Evolutionary conservation across 2,113 vertebrate genomes (phyloP).

Genomic region (Holacanthus passer): DNA sequence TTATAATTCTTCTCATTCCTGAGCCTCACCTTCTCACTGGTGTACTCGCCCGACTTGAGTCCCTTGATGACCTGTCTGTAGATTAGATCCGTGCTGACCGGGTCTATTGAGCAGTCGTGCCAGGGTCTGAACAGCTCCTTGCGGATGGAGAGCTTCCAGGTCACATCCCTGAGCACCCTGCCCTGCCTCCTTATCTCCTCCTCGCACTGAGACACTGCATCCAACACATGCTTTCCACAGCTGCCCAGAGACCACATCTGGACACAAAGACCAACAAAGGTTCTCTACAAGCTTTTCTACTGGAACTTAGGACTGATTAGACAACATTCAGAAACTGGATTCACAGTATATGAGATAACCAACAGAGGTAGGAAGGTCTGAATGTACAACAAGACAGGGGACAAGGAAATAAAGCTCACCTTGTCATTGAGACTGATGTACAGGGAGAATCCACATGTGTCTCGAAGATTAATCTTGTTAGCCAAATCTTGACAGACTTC

Average conservation of each 20-base stretch:
- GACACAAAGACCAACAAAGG: not conserved
- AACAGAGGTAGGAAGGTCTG: no score
- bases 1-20: not conserved
- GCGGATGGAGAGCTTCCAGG: conserved; percentile 90
- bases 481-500: conserved; percentile 89
- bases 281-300: not conserved
- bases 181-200: conserved; percentile 88
- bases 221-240: conserved; percentile 87
- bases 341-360: not conserved
- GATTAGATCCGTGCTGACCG: conserved; percentile 91
- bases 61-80: conserved; percentile 91
- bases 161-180: conserved; percentile 83
- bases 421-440: conserved; percentile 92
- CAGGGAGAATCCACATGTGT: conserved; percentile 92
- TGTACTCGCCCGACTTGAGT: conserved; percentile 89
- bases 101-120: conserved; percentile 88
- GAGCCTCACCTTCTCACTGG: conserved; percentile 88
- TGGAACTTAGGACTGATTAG: not conserved
- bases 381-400: not conserved
- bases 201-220: conserved; percentile 94
- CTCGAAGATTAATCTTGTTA: conserved; percentile 83
- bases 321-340: not conserved
- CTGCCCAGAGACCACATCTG: conserved; percentile 94
- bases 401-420: conserved; percentile 74
- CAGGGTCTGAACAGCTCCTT: conserved; percentile 96